Conservation (phyloP, 1,140 invertebrate species). For the Chrysoperla carnea region DNA sequence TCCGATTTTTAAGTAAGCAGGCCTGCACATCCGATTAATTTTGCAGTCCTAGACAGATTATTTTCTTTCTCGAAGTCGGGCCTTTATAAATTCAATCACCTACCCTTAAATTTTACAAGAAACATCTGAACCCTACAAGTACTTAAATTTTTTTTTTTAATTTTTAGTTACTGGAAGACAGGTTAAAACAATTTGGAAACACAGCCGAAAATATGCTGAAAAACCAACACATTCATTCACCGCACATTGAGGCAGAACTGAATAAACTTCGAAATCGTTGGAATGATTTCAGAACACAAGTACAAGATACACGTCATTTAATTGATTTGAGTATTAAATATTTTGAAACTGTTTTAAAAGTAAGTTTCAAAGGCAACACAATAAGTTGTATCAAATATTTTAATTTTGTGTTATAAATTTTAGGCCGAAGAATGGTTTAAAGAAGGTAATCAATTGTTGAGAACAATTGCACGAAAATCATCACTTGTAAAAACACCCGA, state of each 20-base stretch:
- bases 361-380: slow-evolving; percentile 20
- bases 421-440: slow-evolving; percentile 56
- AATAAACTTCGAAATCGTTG: slow-evolving; percentile 49
- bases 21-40: no score
- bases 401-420: slow-evolving; percentile 8
- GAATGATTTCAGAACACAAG: slow-evolving; percentile 49
- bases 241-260: slow-evolving; percentile 42
- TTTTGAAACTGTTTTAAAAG: slow-evolving; percentile 34
- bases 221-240: slow-evolving; percentile 34
- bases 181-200: slow-evolving; percentile 53
- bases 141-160: slow-evolving; percentile 9
- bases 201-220: slow-evolving; percentile 46
- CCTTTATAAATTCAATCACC: no score
- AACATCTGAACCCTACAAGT: neutral
- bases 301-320: slow-evolving; percentile 40
- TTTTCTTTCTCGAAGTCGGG: no score
- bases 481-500: slow-evolving; percentile 41
- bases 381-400: slow-evolving; percentile 17
- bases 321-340: slow-evolving; percentile 35
- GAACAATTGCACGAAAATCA: slow-evolving; percentile 45
- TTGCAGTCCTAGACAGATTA: no score
- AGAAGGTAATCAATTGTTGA: slow-evolving; percentile 51
- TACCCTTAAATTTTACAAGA: neutral
- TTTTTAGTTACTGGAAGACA: slow-evolving; percentile 47
- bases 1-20: no score